A percentile compares a stretch with the other conserved stretches of the same genome.
These are phyloP conservation scores for Monochamus alternatus DNA, from an alignment of 2,888 invertebrate species.

Conservation along the genomic window DNA sequence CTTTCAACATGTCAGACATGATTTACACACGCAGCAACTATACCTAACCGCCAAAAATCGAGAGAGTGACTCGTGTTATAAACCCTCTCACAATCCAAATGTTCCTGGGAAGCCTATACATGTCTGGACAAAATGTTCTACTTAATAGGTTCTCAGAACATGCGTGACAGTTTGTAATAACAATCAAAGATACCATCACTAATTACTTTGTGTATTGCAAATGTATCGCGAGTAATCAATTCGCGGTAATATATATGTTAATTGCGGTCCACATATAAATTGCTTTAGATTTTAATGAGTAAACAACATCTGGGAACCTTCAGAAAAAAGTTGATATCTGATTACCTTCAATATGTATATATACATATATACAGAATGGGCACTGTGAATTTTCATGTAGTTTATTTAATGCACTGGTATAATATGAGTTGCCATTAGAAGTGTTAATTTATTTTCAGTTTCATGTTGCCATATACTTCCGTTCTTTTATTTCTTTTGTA, in stretches of 20 bases:
- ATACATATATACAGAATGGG: too few species aligned
- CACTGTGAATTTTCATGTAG: too few species aligned
- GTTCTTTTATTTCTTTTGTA: too few species aligned
- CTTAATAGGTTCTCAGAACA: slow-evolving; percentile 14
- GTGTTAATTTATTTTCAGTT: too few species aligned
- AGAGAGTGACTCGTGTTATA: too few species aligned
- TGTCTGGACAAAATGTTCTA: slow-evolving; percentile 18
- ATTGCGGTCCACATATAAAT: slow-evolving; percentile 4
- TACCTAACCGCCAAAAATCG: too few species aligned
- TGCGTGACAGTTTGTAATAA: slow-evolving; percentile 27
- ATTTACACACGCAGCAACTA: background rate
- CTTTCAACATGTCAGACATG: too few species aligned
- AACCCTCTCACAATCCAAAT: background rate
- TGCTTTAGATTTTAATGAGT: background rate
- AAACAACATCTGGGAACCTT: background rate
- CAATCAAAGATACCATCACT: slow-evolving; percentile 11
- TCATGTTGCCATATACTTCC: too few species aligned
- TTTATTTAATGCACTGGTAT: too few species aligned
- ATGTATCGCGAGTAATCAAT: slow-evolving; percentile 16
- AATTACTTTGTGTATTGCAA: slow-evolving; percentile 1
- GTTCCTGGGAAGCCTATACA: background rate
- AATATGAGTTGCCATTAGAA: too few species aligned
- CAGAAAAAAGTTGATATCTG: too few species aligned
- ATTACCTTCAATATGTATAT: too few species aligned
- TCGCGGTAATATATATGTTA: slow-evolving; percentile 13